Evolutionary conservation across 2,888 invertebrate species (phyloP).

Genomic region (Latrodectus elegans): DNA sequence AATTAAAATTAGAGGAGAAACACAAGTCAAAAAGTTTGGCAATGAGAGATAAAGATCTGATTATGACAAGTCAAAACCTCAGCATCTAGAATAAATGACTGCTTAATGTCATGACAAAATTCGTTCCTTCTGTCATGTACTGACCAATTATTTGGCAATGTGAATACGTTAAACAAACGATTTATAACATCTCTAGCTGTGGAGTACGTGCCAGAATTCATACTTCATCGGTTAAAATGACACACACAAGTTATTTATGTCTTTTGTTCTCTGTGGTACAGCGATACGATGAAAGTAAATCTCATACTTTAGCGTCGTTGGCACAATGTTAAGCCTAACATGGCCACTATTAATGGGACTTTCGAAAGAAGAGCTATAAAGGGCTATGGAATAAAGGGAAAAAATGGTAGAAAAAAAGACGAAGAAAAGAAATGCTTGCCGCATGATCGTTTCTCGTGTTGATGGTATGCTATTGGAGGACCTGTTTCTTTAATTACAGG

Average conservation of each 20-base stretch:
- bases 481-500: conserved; percentile 61
- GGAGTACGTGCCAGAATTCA: conserved; percentile 11
- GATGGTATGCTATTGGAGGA: conserved; percentile 51
- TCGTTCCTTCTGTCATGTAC: neutral
- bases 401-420: neutral
- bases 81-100: no score
- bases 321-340: conserved; percentile 41
- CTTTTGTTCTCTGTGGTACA: neutral
- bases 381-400: neutral
- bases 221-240: conserved; percentile 33
- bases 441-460: conserved; percentile 51
- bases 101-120: neutral
- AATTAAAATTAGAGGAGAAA: no score
- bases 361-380: conserved; percentile 32
- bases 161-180: neutral
- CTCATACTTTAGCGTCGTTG: neutral
- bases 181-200: neutral
- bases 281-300: neutral
- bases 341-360: conserved; percentile 55
- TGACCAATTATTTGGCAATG: neutral
- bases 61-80: no score
- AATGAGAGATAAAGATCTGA: no score
- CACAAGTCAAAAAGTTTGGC: no score
- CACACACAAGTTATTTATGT: neutral
- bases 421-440: conserved; percentile 18